Base-by-base conservation (phyloP, 2,113 vertebrate genomes). In the Castor canadensis region DNA sequence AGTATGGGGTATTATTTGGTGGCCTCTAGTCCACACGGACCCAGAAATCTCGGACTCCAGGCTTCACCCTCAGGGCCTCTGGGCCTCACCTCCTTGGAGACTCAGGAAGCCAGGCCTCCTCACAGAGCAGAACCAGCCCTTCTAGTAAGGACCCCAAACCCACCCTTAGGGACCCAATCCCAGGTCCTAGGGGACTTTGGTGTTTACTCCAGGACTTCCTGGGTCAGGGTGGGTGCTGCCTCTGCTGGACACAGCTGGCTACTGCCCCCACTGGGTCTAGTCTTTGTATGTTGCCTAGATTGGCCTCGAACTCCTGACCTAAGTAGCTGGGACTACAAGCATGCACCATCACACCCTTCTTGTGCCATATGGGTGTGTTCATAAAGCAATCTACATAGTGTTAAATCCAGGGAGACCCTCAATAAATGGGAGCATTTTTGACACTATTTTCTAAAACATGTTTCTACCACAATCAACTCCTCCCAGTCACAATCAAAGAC, bases 351-450 rank as follows among this genome's bases (percentile, higher is more conserved):
- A n/a, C n/a, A n/a, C n/a, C n/a, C n/a, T n/a, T n/a, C n/a, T n/a
- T n/a, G n/a, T n/a, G n/a, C n/a, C 40, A 8, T 7, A 11, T 9
- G 13, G 62, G 17, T 5, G 5, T 54, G 13, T 5, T 28, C 17
- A 0, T 0, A 22, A 35, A 54, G 62, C n/a, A 17, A 15, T 22
- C 64, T 1, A 2, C 26, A 3, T 0, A 20, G 8, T 0, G 9
- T 38, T 0, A n/a, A n/a, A n/a, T n/a, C n/a, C n/a, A n/a, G n/a
- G 0, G 69, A 40, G 71, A 40, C 43, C 6, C 8, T 45, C 17
- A 13, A 12, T 13, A 52, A 56, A 26, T 0, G 43, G 47, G 17
- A 69, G 13, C n/a, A 12, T 43, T n/a, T 16, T 58, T 15, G 40
- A 15, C 9, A 0, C 19, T 5, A 17, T 64, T 87, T 84, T 20